A percentile compares a stretch with the other conserved stretches of the same genome.
phyloP scores from a whole-genome alignment of 1,140 invertebrate species.

The Drosophila pseudoobscura region DNA sequence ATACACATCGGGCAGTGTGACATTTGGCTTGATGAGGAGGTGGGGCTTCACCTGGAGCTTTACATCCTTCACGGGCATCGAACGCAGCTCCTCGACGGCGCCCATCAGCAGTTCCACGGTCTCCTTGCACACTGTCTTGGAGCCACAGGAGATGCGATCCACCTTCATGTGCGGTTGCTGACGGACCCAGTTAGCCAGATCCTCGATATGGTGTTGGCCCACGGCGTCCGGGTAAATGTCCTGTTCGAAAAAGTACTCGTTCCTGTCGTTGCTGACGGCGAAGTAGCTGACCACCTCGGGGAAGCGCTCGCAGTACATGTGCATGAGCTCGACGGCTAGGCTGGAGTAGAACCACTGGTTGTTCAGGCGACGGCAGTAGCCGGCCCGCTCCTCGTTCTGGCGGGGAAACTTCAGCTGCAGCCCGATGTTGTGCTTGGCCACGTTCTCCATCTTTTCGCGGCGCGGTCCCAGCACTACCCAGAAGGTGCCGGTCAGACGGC shows the following conservation, averaged over 20 bases:
- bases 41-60: constrained; percentile 91
- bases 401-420: constrained; percentile 95
- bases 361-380: constrained; percentile 90
- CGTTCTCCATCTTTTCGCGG: constrained; percentile 77
- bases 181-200: constrained; percentile 89
- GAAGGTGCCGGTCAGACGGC: constrained; percentile 92
- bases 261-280: constrained; percentile 77
- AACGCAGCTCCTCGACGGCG: constrained; percentile 84
- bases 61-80: constrained; percentile 84
- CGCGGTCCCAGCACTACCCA: constrained; percentile 85
- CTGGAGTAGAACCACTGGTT: constrained; percentile 92
- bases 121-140: constrained; percentile 88
- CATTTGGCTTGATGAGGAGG: constrained; percentile 88
- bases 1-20: constrained; percentile 63
- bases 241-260: constrained; percentile 86
- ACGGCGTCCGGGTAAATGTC: constrained; percentile 86
- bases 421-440: constrained; percentile 92
- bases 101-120: constrained; percentile 87
- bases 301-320: constrained; percentile 88
- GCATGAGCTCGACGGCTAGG: constrained; percentile 87
- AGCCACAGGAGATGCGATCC: constrained; percentile 87
- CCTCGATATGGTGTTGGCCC: constrained; percentile 84
- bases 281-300: constrained; percentile 89
- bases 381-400: constrained; percentile 88
- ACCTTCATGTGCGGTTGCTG: constrained; percentile 86